phyloP scores from a whole-genome alignment of 2,797 vertebrate species.

The Cyclura pinguis region DNA sequence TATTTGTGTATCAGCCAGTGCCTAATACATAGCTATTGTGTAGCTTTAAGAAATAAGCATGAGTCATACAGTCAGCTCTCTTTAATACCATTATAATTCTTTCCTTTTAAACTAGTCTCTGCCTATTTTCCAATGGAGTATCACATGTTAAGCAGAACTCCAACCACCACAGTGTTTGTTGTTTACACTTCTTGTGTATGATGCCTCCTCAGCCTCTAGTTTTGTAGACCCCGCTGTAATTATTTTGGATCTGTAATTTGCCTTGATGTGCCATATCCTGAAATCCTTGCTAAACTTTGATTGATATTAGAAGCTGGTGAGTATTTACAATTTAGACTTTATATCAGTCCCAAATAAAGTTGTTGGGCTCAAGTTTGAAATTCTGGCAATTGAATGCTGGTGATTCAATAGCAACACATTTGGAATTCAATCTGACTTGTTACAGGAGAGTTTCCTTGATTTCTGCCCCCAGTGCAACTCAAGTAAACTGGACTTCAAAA shows the following conservation, averaged over 20 bases:
- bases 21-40: background rate
- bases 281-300: background rate
- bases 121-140: background rate
- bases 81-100: background rate
- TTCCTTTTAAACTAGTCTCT: background rate
- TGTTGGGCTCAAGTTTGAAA: background rate
- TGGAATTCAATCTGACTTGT: background rate
- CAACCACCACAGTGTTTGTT: background rate
- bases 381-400: background rate
- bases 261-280: background rate
- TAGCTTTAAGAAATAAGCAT: background rate
- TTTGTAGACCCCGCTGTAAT: background rate
- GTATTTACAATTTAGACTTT: background rate
- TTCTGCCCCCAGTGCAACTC: background rate
- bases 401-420: background rate
- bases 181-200: background rate
- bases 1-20: background rate
- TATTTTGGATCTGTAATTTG: background rate
- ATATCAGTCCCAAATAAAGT: background rate
- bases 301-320: background rate
- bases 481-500: too few species aligned
- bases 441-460: background rate
- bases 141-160: background rate
- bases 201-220: background rate
- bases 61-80: background rate